A percentile compares a stretch with the other conserved stretches of the same genome.
These are phyloP conservation scores for Dicrostonyx torquatus DNA, from an alignment of 2,797 vertebrate species.

Conservation along the genomic window DNA sequence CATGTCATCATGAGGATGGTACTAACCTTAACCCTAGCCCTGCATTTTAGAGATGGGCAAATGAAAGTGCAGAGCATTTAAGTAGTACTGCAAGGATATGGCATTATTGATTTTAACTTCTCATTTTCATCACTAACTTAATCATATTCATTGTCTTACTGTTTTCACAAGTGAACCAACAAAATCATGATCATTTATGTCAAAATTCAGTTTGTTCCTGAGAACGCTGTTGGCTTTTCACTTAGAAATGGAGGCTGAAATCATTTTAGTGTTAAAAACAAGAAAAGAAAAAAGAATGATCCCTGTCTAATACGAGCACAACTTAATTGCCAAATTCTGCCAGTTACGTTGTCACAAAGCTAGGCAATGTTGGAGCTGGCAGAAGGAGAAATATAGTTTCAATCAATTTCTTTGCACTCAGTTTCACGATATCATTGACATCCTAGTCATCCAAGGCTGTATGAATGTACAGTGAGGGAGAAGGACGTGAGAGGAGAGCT, in stretches of 20 bases:
- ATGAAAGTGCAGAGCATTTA: not conserved
- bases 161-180: not conserved
- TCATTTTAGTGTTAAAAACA: constrained; percentile 4
- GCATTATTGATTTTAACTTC: not conserved
- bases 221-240: constrained; percentile 12
- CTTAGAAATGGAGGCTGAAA: constrained; percentile 40
- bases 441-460: not conserved
- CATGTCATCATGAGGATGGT: not conserved
- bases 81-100: not conserved
- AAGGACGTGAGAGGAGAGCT: not conserved
- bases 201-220: not conserved
- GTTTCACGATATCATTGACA: not conserved
- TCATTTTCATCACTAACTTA: not conserved
- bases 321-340: constrained; percentile 49
- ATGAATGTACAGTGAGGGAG: not conserved
- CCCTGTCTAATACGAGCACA: not conserved
- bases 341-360: constrained; percentile 30
- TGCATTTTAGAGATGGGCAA: not conserved
- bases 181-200: not conserved
- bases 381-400: not conserved
- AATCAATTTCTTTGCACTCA: not conserved
- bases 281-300: not conserved
- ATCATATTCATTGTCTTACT: not conserved
- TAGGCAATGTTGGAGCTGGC: not conserved
- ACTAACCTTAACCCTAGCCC: not conserved